These are phyloP conservation scores for Sorex maritimensis DNA, from an alignment of 2,797 vertebrate species.

Conservation along the genomic window DNA sequence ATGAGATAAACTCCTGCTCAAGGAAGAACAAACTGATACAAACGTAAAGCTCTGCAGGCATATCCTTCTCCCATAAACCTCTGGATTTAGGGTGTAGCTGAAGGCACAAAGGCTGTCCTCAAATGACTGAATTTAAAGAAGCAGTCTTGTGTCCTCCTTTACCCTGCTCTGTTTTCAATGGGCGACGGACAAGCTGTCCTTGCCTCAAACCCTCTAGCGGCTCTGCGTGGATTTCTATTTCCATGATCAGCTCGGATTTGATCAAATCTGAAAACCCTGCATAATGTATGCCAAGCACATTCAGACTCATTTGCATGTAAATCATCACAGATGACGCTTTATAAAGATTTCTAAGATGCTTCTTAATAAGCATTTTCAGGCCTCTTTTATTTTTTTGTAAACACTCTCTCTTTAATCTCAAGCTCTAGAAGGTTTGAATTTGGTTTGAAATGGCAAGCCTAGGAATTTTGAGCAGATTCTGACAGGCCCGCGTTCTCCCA, in stretches of 20 bases:
- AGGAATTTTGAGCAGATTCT: constrained; percentile 82
- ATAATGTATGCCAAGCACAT: constrained; percentile 86
- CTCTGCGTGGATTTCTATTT: constrained; percentile 55
- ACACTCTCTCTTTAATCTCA: constrained; percentile 82
- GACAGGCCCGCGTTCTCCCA: constrained; percentile 75
- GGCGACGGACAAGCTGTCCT: background rate
- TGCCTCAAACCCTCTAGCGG: constrained; percentile 23
- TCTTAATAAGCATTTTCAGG: constrained; percentile 86
- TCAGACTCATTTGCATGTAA: constrained; percentile 86
- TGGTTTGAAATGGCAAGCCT: constrained; percentile 79
- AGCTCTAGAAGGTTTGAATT: constrained; percentile 79
- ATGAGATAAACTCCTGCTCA: background rate
- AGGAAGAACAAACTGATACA: background rate
- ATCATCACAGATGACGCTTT: constrained; percentile 86
- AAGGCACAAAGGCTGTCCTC: background rate
- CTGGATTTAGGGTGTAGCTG: background rate
- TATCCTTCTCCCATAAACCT: background rate
- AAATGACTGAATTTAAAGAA: constrained; percentile 23
- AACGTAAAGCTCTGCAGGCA: background rate
- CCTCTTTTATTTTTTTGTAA: constrained; percentile 85
- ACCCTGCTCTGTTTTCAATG: background rate
- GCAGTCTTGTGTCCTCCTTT: background rate
- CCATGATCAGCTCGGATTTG: constrained; percentile 64
- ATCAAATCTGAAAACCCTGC: constrained; percentile 83
- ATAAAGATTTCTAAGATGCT: constrained; percentile 84